Evolutionary conservation across 2,113 vertebrate genomes (phyloP).

Genomic region (Dissostichus mawsoni): DNA sequence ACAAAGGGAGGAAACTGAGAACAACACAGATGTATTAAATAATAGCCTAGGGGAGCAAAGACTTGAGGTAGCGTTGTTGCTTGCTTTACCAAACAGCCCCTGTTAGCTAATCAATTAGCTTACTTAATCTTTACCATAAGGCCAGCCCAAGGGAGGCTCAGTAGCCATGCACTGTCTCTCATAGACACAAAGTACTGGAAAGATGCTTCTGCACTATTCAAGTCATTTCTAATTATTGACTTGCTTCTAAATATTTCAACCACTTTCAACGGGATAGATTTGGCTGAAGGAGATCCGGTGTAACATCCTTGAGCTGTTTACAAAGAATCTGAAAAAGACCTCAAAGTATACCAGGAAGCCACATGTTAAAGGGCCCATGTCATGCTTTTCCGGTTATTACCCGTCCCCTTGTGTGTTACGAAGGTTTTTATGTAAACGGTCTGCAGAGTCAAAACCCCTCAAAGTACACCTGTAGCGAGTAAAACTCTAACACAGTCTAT

Average conservation of each 20-base stretch:
- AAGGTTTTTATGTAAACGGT: too few species aligned
- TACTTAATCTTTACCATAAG: constrained; percentile 65
- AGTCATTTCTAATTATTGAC: constrained; percentile 44
- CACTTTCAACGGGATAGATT: constrained; percentile 31
- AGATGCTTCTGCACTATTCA: constrained; percentile 21
- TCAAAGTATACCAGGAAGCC: background rate
- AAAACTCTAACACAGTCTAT: too few species aligned
- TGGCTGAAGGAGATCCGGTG: background rate
- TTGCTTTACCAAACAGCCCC: constrained; percentile 58
- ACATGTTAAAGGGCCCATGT: background rate
- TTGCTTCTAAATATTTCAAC: constrained; percentile 23
- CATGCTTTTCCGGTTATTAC: too few species aligned
- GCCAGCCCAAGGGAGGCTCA: constrained; percentile 43
- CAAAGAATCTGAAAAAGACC: constrained; percentile 15
- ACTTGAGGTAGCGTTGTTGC: constrained; percentile 54
- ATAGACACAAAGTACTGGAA: constrained; percentile 31
- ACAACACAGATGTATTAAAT: constrained; percentile 76
- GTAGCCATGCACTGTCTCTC: constrained; percentile 24
- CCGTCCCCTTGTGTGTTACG: too few species aligned
- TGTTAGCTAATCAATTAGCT: constrained; percentile 75
- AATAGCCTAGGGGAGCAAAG: constrained; percentile 65
- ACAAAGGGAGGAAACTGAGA: constrained; percentile 75
- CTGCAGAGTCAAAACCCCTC: too few species aligned
- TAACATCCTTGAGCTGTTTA: constrained; percentile 15
- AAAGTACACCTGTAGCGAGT: too few species aligned